These are phyloP conservation scores for Ptiloglossa arizonensis DNA, from an alignment of 1,140 invertebrate species.

Conservation along the genomic window DNA sequence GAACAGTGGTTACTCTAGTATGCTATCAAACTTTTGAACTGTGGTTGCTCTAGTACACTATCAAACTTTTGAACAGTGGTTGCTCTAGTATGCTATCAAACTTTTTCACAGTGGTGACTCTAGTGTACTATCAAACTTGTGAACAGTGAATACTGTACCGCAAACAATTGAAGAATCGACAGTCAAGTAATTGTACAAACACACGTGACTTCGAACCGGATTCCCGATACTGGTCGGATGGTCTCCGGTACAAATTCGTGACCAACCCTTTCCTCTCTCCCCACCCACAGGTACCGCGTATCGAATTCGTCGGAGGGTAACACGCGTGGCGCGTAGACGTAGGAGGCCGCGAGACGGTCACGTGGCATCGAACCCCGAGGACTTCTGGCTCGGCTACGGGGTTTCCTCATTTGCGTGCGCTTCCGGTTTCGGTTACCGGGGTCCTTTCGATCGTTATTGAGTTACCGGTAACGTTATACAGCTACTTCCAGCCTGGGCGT, in stretches of 20 bases:
- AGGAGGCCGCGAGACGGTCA: neutral
- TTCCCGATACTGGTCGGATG: neutral
- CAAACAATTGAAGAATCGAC: no score
- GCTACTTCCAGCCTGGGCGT: conserved; percentile 25
- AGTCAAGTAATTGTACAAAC: no score
- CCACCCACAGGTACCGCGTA: neutral
- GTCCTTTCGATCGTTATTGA: conserved; percentile 61
- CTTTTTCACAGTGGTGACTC: no score
- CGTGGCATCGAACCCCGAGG: conserved; percentile 22
- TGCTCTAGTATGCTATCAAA: no score
- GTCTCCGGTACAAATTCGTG: neutral
- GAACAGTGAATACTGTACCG: no score
- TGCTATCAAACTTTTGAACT: no score
- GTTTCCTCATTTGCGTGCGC: conserved; percentile 56
- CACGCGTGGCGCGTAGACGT: neutral
- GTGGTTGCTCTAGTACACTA: no score
- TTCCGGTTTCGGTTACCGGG: conserved; percentile 61
- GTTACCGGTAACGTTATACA: conserved; percentile 62
- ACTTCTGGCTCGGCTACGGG: conserved; percentile 10
- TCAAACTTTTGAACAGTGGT: no score
- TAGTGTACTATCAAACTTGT: no score
- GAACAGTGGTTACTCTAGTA: no score
- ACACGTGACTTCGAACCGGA: neutral
- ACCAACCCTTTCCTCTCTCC: no score
- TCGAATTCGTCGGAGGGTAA: neutral